Evolutionary conservation across 2,888 invertebrate species (phyloP).

Genomic region (Ormyrus pomaceus): DNA sequence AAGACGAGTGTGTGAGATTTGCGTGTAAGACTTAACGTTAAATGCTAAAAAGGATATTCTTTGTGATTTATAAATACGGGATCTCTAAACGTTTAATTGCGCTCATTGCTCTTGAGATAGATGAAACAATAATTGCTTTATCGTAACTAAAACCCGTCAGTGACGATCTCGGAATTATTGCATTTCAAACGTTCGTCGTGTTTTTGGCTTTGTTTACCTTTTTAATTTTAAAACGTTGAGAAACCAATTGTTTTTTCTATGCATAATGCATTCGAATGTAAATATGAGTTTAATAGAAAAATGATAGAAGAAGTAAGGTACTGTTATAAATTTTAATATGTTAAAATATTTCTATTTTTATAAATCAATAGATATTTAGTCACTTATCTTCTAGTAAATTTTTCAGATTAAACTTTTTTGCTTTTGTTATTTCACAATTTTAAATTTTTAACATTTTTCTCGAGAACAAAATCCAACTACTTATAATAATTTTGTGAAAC

Average conservation of each 20-base stretch:
- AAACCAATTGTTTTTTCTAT: constrained; percentile 10
- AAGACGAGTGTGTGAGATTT: constrained; percentile 44
- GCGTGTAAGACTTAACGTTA: constrained; percentile 40
- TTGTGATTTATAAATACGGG: constrained; percentile 50
- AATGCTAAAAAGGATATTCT: constrained; percentile 43
- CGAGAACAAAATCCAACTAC: no score
- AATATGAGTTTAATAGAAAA: constrained; percentile 28
- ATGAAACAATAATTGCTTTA: constrained; percentile 43
- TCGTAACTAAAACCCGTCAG: constrained; percentile 29
- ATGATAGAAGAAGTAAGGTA: not conserved
- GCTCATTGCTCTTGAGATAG: constrained; percentile 33
- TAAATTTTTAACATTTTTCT: no score
- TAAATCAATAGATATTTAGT: constrained; percentile 8
- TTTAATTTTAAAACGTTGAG: constrained; percentile 31
- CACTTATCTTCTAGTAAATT: constrained; percentile 8
- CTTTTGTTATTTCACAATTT: no score
- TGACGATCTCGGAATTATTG: constrained; percentile 46
- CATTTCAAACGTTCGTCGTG: constrained; percentile 30
- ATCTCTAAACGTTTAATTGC: constrained; percentile 36
- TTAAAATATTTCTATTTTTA: constrained; percentile 19
- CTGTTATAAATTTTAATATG: constrained; percentile 41
- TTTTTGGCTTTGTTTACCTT: constrained; percentile 41
- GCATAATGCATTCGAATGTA: constrained; percentile 33
- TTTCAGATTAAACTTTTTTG: no score
- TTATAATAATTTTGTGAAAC: no score